phyloP scores from a whole-genome alignment of 2,797 vertebrate species.

The Ctenopoma multispine region DNA sequence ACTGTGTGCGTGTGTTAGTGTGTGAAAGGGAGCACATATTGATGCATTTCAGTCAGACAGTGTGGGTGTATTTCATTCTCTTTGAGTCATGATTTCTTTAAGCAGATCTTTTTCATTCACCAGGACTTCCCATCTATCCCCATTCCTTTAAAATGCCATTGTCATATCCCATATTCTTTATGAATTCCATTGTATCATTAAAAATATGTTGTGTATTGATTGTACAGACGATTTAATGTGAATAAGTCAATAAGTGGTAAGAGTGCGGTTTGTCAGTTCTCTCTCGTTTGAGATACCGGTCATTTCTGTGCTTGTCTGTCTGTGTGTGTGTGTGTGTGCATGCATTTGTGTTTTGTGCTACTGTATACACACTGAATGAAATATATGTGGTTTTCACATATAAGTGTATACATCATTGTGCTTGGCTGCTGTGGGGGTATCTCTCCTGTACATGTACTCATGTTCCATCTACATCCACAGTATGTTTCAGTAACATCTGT shows the following conservation, averaged over 20 bases:
- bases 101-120: constrained; percentile 74
- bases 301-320: constrained; percentile 45
- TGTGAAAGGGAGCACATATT: constrained; percentile 72
- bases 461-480: constrained; percentile 40
- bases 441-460: constrained; percentile 35
- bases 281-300: constrained; percentile 51
- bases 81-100: constrained; percentile 77
- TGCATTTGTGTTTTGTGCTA: constrained; percentile 42
- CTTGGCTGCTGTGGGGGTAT: constrained; percentile 56
- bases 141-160: constrained; percentile 35
- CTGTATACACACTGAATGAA: constrained; percentile 46
- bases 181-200: constrained; percentile 35
- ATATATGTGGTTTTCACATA: constrained; percentile 55
- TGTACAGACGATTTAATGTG: constrained; percentile 44
- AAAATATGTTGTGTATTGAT: constrained; percentile 42
- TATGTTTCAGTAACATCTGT: constrained; percentile 56
- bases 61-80: constrained; percentile 81
- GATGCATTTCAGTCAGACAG: constrained; percentile 81
- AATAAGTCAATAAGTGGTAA: constrained; percentile 49
- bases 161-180: constrained; percentile 42
- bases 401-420: constrained; percentile 52
- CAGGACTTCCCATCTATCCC: constrained; percentile 43
- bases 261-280: constrained; percentile 40
- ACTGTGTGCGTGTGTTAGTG: constrained; percentile 60
- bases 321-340: constrained; percentile 43